Conservation (phyloP, 2,888 invertebrate species). For the Noctua comes region DNA sequence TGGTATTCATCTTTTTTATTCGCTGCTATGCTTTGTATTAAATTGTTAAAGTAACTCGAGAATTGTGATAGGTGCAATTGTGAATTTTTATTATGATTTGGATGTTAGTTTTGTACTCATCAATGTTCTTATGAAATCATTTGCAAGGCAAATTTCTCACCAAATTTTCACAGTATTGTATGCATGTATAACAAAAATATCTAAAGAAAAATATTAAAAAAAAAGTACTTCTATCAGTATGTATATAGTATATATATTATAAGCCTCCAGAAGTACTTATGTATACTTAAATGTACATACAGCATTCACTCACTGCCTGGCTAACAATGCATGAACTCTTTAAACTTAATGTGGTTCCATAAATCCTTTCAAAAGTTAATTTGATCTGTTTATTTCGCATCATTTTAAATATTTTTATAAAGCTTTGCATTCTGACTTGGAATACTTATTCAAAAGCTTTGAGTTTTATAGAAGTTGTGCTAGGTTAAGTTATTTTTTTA, state of each 20-base stretch:
- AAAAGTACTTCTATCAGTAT: background rate
- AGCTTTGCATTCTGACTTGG: background rate
- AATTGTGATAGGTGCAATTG: background rate
- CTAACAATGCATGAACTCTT: background rate
- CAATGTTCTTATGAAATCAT: background rate
- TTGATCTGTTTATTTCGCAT: background rate
- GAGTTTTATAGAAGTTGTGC: background rate
- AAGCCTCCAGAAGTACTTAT: background rate
- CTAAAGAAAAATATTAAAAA: background rate
- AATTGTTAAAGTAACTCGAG: slow-evolving; percentile 7
- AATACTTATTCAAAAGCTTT: background rate
- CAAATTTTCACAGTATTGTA: background rate
- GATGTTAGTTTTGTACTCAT: background rate
- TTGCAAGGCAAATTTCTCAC: background rate
- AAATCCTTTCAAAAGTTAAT: background rate
- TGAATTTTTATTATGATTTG: background rate
- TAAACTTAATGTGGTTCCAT: background rate
- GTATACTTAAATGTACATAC: background rate
- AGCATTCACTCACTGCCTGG: background rate
- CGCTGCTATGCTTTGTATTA: slow-evolving; percentile 19
- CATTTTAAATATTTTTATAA: background rate
- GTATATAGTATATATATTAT: background rate
- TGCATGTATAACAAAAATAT: background rate
- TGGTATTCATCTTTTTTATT: slow-evolving; percentile 25
- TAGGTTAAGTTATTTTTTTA: background rate